Conservation (phyloP, 2,888 invertebrate genomes). For the Epinotia ramella region DNA sequence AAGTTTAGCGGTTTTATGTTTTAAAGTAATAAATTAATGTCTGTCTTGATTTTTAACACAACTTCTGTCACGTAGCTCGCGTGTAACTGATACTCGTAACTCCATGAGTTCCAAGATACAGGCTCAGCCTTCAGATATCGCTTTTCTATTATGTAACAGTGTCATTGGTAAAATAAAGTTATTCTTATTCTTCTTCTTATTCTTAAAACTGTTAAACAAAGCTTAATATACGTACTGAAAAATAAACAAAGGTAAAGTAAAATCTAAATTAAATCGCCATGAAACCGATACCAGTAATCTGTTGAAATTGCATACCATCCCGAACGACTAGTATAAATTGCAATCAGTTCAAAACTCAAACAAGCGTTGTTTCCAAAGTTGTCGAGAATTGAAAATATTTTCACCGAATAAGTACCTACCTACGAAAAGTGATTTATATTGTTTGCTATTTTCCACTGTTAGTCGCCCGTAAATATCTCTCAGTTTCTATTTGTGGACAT, state of each 20-base stretch:
- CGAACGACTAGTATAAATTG: neutral
- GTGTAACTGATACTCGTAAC: too few relatives aligned
- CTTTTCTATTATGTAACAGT: too few relatives aligned
- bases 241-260: neutral
- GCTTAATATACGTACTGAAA: too few relatives aligned
- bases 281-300: neutral
- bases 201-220: too few relatives aligned
- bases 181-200: too few relatives aligned
- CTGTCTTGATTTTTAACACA: too few relatives aligned
- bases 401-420: slow-evolving; percentile 30
- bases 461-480: slow-evolving; percentile 38
- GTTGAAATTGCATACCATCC: neutral
- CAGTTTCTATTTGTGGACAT: slow-evolving; percentile 26
- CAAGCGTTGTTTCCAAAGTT: slow-evolving; percentile 14
- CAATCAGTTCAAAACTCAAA: neutral
- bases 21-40: too few relatives aligned
- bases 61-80: too few relatives aligned
- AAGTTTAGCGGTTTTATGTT: too few relatives aligned
- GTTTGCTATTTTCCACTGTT: slow-evolving; percentile 40
- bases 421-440: slow-evolving; percentile 40
- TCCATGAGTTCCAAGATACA: too few relatives aligned
- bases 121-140: too few relatives aligned
- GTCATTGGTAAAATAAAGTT: too few relatives aligned
- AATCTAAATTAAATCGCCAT: neutral
- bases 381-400: slow-evolving; percentile 32